Evolutionary conservation across 2,888 invertebrate species (phyloP).

Genomic region (Habrosyne pyritoides): DNA sequence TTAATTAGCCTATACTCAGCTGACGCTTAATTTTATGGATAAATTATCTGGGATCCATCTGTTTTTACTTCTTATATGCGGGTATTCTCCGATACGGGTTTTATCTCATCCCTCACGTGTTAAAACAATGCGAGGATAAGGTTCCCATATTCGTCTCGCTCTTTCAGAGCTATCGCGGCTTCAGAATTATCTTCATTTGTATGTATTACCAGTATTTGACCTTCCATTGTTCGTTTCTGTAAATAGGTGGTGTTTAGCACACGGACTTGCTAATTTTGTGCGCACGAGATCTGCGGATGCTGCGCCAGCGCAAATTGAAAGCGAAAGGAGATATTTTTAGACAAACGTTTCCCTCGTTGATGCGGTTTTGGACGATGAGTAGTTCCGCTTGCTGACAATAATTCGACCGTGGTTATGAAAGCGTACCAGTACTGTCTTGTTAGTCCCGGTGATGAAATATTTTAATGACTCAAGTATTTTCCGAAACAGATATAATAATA

Average conservation of each 20-base stretch:
- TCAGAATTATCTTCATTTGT: constrained; percentile 57
- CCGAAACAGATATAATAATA: not conserved
- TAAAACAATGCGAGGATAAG: constrained; percentile 9
- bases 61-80: not conserved
- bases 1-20: constrained; percentile 25
- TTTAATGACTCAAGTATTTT: not conserved
- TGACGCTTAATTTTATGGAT: not conserved
- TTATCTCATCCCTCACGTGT: constrained; percentile 4
- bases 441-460: constrained; percentile 6
- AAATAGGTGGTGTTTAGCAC: constrained; percentile 72
- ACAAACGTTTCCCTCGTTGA: constrained; percentile 49
- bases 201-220: constrained; percentile 63
- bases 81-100: not conserved
- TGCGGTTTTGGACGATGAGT: constrained; percentile 38
- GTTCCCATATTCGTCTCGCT: constrained; percentile 13
- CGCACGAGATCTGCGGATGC: constrained; percentile 65
- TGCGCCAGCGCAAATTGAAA: constrained; percentile 59
- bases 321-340: constrained; percentile 64
- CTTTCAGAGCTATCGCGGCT: constrained; percentile 21
- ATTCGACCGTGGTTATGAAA: constrained; percentile 41
- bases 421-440: constrained; percentile 31
- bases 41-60: not conserved
- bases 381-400: constrained; percentile 54
- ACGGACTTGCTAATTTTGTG: constrained; percentile 71
- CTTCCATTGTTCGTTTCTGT: constrained; percentile 75